Base-by-base conservation (phyloP, 2,113 vertebrate genomes). In the Maylandia zebra region DNA sequence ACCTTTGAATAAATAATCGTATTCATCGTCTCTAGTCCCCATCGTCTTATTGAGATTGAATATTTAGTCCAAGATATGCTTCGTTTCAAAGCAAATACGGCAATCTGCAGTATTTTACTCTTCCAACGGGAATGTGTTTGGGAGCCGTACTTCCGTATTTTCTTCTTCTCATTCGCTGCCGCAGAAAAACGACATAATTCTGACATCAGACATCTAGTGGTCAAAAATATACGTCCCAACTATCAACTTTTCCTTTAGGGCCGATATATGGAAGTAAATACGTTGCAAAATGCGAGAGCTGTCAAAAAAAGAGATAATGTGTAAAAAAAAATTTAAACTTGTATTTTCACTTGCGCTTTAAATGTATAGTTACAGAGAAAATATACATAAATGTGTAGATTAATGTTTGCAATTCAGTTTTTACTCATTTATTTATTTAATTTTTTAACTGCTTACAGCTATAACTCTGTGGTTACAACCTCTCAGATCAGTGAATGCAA, bases 1-100 rank as follows among this genome's bases (percentile, higher is more conserved):
- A 99, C 98, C 98, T 98, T 99, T 99, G 96, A 99, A 99, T 90
- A 99, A 94, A 92, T 99, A 99, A 82, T 99, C 98, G 90, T 99
- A 99, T 90, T 99, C 98, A 92, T 99, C 98, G 90, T 99, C 98
- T 94, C 98, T 97, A 90, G 98, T 98, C 89, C 98, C 98, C 98
- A 99, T 99, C 81, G 89, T 95, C 79, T 43, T 80, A 10, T 1
- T 14, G 13, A 17, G 13, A 24, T 38, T 38, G 61, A 76, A 38
- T 3, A 19, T 22, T n/a, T 41, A 79, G 30, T 82, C 85, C 91
- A 24, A 89, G 69, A 30, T 78, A 34, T 7, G 64, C 19, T 50
- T 14, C 3, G n/a, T 14, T 74, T 56, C 45, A 57, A 64, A 7
- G 5, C 13, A 13, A 71, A 14, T 16, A 82, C 81, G 27, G 22